Conservation (phyloP, 2,113 vertebrate genomes). For the Notiomystis cincta region DNA sequence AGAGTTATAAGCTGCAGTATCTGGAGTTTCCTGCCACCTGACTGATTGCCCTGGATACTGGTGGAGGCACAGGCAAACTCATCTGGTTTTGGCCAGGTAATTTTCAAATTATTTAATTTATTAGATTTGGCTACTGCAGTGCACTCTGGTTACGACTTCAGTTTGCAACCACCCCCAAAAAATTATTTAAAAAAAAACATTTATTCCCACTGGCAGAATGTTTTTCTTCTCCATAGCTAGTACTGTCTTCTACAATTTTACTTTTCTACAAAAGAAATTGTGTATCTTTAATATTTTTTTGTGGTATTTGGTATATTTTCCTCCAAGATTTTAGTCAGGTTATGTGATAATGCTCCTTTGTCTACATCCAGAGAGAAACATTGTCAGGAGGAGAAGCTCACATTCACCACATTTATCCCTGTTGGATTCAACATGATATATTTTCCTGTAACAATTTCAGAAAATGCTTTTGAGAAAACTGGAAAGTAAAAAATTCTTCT, state of each 20-base stretch:
- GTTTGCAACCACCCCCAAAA: not conserved
- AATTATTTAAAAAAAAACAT: not conserved
- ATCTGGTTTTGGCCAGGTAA: not conserved
- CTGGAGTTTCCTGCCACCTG: not conserved
- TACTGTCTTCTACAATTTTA: not conserved
- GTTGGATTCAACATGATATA: not conserved
- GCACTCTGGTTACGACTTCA: not conserved
- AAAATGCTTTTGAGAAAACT: not conserved
- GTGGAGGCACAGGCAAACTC: accelerated
- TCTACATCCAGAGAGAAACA: not conserved
- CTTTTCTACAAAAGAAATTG: not conserved
- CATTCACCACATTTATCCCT: not conserved
- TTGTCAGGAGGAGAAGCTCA: not conserved
- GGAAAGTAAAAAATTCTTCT: not conserved
- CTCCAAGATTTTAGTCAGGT: not conserved
- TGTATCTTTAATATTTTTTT: not conserved
- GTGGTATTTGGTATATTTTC: not conserved
- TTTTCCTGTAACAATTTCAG: not conserved
- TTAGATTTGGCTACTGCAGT: not conserved
- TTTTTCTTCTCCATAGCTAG: not conserved
- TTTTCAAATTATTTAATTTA: not conserved
- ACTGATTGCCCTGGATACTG: not conserved
- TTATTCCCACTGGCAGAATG: not conserved
- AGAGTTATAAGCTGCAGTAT: not conserved
- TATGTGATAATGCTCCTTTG: not conserved